Evolutionary conservation across 2,797 vertebrate species (phyloP).

Genomic region (Sebastes hubbsi): DNA sequence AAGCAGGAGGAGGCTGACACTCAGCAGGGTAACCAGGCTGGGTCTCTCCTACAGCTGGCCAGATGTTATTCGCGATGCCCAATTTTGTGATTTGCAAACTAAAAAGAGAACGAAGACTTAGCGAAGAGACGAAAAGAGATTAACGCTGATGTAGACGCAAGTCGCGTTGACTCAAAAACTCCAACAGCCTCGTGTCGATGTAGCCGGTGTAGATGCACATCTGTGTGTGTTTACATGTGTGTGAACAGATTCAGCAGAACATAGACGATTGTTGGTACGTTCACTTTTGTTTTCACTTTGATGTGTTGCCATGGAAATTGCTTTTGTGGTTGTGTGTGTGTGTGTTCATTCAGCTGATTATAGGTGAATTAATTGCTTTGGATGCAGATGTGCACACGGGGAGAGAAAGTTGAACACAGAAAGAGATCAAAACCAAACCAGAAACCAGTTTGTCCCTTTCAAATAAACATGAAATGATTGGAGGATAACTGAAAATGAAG

Average conservation of each 20-base stretch:
- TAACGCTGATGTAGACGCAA: background rate
- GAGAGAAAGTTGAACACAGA: background rate
- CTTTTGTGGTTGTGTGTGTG: background rate
- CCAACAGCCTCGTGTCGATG: background rate
- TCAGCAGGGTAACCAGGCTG: background rate
- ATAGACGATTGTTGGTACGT: background rate
- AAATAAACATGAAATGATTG: background rate
- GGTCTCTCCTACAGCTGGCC: background rate
- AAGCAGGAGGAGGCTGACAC: background rate
- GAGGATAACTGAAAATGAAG: background rate
- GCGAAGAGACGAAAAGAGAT: background rate
- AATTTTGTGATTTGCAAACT: background rate
- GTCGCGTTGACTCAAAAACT: background rate
- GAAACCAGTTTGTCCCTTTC: background rate
- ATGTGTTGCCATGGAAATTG: slow-evolving; percentile 42
- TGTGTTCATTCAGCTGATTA: slow-evolving; percentile 14
- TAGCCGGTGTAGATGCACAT: background rate
- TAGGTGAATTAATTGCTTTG: slow-evolving; percentile 12
- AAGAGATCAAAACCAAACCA: background rate
- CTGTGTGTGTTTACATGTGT: background rate
- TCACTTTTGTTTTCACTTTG: slow-evolving; percentile 6
- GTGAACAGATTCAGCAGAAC: background rate
- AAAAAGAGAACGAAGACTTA: background rate
- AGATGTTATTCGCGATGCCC: background rate
- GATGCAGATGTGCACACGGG: background rate